These are phyloP conservation scores for Parus major DNA, from an alignment of 2,113 vertebrate species.

Conservation along the genomic window DNA sequence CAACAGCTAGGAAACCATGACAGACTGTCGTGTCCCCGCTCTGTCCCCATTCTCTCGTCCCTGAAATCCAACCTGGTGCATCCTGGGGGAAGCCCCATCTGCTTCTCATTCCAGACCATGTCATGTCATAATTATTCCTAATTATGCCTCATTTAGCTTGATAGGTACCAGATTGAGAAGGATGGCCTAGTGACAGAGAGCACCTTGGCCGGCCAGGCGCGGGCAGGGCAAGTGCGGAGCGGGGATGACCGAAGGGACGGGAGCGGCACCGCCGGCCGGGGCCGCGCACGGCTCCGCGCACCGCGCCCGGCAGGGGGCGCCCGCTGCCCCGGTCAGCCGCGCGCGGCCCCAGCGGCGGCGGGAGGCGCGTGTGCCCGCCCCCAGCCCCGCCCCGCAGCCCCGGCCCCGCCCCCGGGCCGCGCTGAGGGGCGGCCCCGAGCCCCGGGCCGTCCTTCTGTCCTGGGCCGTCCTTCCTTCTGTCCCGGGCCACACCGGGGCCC, in stretches of 20 bases:
- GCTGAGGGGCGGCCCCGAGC: no score
- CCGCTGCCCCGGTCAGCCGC: not conserved
- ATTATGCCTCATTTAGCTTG: constrained; percentile 69
- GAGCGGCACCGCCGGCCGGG: not conserved
- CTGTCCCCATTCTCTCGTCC: not conserved
- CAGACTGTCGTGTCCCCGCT: not conserved
- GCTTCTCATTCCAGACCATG: constrained; percentile 61
- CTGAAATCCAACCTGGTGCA: constrained; percentile 43
- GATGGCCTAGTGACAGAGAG: constrained; percentile 4
- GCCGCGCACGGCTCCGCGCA: not conserved
- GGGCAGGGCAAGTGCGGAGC: not conserved
- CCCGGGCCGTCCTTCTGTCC: no score
- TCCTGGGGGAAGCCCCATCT: constrained; percentile 68
- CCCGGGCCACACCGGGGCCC: rapidly evolving
- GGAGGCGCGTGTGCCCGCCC: no score
- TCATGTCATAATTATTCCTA: constrained; percentile 69
- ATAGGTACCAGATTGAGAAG: constrained; percentile 55
- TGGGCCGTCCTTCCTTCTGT: rapidly evolving
- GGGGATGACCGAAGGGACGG: not conserved
- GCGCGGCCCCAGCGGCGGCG: not conserved
- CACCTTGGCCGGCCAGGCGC: not conserved
- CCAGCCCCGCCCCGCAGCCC: no score
- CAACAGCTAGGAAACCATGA: not conserved
- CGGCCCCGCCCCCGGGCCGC: no score
- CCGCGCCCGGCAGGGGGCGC: not conserved